These are phyloP conservation scores for Hesperia comma DNA, from an alignment of 2,888 invertebrate species.

Conservation along the genomic window DNA sequence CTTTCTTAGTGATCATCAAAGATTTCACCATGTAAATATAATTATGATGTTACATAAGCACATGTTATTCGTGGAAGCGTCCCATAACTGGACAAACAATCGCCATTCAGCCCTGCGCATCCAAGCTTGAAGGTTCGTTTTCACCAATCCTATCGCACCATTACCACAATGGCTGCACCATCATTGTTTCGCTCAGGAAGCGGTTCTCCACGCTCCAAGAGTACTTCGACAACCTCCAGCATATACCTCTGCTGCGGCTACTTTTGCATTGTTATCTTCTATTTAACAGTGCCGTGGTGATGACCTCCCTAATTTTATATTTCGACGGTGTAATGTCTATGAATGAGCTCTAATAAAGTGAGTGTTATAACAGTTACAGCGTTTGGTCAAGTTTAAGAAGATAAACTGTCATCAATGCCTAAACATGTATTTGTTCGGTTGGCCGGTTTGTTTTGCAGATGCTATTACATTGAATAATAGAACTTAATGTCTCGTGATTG, in stretches of 20 bases:
- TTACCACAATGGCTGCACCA: conserved; percentile 62
- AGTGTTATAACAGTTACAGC: too few relatives aligned
- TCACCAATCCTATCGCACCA: conserved; percentile 59
- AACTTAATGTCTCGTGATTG: too few relatives aligned
- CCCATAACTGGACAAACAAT: conserved; percentile 58
- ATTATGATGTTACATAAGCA: background rate
- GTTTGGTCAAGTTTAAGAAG: too few relatives aligned
- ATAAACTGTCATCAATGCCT: too few relatives aligned
- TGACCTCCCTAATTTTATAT: background rate
- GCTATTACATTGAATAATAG: too few relatives aligned
- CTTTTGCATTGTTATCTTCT: background rate
- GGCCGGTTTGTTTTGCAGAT: background rate
- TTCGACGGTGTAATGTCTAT: background rate
- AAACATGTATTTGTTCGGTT: too few relatives aligned
- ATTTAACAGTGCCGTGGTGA: background rate
- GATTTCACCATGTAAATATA: too few relatives aligned
- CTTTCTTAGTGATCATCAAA: too few relatives aligned
- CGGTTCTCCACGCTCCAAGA: conserved; percentile 71
- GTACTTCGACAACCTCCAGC: conserved; percentile 56
- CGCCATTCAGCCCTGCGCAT: conserved; percentile 73
- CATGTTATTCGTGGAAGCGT: background rate
- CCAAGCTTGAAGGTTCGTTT: conserved; percentile 79
- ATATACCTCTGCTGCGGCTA: background rate
- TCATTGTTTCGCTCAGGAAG: conserved; percentile 77
- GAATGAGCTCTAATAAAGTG: too few relatives aligned